Base-by-base conservation (phyloP, 2,888 invertebrate species). In the Apodemia duryi region DNA sequence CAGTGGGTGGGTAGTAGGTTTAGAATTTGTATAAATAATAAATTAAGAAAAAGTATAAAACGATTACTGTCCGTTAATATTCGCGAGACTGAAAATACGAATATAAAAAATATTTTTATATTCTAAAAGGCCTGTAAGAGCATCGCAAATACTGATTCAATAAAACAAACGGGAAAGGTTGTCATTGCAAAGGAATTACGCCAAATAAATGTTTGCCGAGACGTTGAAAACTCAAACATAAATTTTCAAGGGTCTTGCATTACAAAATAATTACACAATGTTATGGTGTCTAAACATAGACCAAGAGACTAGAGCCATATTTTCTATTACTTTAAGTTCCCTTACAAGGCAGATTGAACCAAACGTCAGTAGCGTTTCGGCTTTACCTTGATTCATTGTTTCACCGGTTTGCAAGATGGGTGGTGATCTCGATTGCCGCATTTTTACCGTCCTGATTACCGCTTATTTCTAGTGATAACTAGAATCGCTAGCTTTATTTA, bases 251-350 rank as follows among this genome's bases (percentile, higher is more conserved):
- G 57, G 13, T 57, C 32, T 57, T 57, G 57, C 32, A 29, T 57
- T 57, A 57, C 57, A 57, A 57, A 57, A 57, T 57, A 57, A 57
- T 57, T 32, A 57, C 28, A 57, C 54, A 57, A 57, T 32, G 11
- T 32, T 57, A 54, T 54, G 32, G 6, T 32, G 57, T 57, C 57
- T 57, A 4, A 32, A 29, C 29, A 11, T 57, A 29, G 57, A 32
- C 32, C 29, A 32, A 29, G 57, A 57, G 57, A 9, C 29, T 11
- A 11, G 11, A 43, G 6, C 11, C 11, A 11, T 43, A 43, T 43
- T 43, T 11, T 11, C 1, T 11, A 3, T 43, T 11, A 10, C 43
- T 43, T 43, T 11, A 43, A 11, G 43, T 43, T 11, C 11, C 43
- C 10, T 43, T 7, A 38, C 7, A 7, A 43, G 1, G 10, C 3